Conservation (phyloP, 2,888 invertebrate genomes). For the Orchesella flavescens region DNA sequence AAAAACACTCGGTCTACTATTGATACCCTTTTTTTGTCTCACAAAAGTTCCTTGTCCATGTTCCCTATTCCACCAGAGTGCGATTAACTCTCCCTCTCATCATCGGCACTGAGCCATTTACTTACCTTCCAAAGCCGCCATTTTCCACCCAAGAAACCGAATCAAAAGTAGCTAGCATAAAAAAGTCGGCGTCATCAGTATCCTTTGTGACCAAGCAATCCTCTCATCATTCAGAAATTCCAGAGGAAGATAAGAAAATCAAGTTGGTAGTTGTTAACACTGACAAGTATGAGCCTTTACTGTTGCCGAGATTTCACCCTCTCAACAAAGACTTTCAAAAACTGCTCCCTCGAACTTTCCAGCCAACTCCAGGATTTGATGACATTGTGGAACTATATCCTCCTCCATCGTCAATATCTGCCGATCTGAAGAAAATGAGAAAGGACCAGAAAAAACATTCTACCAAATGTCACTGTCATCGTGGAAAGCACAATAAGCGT, state of each 20-base stretch:
- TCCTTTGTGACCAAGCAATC: no score
- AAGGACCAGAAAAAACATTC: background rate
- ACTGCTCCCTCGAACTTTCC: background rate
- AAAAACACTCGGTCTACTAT: background rate
- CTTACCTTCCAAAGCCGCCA: background rate
- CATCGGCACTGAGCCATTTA: slow-evolving; percentile 27
- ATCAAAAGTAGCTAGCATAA: no score
- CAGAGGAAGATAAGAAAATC: background rate
- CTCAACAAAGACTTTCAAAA: background rate
- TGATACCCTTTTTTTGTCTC: background rate
- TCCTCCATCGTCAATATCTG: no score
- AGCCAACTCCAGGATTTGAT: no score
- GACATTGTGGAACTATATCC: no score
- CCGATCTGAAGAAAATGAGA: background rate
- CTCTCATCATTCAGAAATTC: no score
- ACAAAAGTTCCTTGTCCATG: background rate
- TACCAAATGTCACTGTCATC: background rate
- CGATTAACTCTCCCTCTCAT: background rate
- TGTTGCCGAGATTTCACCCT: background rate
- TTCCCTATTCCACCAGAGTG: slow-evolving; percentile 11
- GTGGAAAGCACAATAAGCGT: background rate
- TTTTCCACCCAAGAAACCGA: no score
- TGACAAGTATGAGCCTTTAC: background rate
- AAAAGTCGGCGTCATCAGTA: no score
- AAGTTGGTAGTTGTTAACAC: background rate